These are phyloP conservation scores for Hypanus sabinus DNA, from an alignment of 2,113 vertebrate species.

Conservation along the genomic window DNA sequence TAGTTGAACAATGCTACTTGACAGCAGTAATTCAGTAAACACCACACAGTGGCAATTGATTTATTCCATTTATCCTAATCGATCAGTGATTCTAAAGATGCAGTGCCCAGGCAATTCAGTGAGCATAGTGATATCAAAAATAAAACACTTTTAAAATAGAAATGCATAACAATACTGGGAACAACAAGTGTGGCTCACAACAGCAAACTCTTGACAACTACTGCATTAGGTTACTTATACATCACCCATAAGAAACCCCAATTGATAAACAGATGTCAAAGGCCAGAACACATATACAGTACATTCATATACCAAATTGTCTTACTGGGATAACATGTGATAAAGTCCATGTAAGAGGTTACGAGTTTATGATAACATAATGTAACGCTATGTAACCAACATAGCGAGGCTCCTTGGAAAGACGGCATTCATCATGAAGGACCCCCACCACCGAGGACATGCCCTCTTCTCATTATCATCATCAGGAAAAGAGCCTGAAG, in stretches of 20 bases:
- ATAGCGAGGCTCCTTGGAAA: neutral
- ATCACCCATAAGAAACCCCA: neutral
- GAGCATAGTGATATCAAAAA: too few species aligned
- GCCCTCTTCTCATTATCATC: too few species aligned
- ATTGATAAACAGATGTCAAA: neutral
- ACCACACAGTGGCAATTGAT: neutral
- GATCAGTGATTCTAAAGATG: neutral
- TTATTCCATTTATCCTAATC: neutral
- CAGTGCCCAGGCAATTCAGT: too few species aligned
- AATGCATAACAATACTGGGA: too few species aligned
- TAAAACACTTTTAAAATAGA: too few species aligned
- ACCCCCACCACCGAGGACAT: too few species aligned
- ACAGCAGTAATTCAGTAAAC: neutral
- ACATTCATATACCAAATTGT: neutral
- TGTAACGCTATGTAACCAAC: neutral
- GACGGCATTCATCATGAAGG: too few species aligned
- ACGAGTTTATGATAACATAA: neutral
- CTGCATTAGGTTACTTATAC: neutral
- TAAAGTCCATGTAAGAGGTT: neutral
- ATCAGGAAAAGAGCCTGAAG: too few species aligned
- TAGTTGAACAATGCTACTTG: neutral
- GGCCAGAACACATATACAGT: neutral
- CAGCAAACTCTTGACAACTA: too few species aligned
- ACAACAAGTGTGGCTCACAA: too few species aligned
- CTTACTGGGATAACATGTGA: too few species aligned